Evolutionary conservation across 2,113 vertebrate genomes (phyloP), one percentile per base, ranked within the genome.

Genomic region (Eonycteris spelaea): DNA sequence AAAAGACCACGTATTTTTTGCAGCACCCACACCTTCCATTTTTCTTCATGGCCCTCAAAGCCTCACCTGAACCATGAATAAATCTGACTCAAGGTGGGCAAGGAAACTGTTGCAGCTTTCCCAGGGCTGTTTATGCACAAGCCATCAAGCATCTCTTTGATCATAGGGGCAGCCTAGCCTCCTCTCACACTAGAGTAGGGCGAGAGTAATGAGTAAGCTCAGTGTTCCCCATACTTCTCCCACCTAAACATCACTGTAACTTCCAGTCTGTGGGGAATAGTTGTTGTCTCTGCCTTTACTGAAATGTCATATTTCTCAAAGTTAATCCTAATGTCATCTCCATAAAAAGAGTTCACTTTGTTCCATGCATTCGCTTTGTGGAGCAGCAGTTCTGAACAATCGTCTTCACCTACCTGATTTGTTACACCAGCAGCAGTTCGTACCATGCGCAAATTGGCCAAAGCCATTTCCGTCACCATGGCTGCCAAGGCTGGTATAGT

Each of bases 301-400:
- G 99, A 99, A 99, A 99, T 99, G 98, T 99, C 99, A 97, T 99
- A 99, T 90, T 99, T 99, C 98, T 99, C 99, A 98, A 99, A 99
- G 92, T 99, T 99, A 98, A 99, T 99, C 93, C 99, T 99, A 30
- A 99, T 99, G 98, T 99, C 99, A 97, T 99, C 98, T 97, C 97
- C 99, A 96, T n/a, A 99, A 98, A 96, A 99, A 99, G 3, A 99
- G 99, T 96, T 99, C 99, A 48, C 48, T 48, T 74, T 99, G 95
- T 96, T 99, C 99, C 95, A 99, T 95, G 26, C 99, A 99, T 93
- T 99, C 99, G 77, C 99, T 99, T n/a, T 99, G 98, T 30, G 99
- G 97, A 26, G n/a, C n/a, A 99, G 99, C 85, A 99, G 99, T 94
- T 99, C 99, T 85, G 99, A 99, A 99, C 99, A 99, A 94, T 99